Evolutionary conservation across 2,113 vertebrate species (phyloP).

Genomic region (Ciconia maguari): DNA sequence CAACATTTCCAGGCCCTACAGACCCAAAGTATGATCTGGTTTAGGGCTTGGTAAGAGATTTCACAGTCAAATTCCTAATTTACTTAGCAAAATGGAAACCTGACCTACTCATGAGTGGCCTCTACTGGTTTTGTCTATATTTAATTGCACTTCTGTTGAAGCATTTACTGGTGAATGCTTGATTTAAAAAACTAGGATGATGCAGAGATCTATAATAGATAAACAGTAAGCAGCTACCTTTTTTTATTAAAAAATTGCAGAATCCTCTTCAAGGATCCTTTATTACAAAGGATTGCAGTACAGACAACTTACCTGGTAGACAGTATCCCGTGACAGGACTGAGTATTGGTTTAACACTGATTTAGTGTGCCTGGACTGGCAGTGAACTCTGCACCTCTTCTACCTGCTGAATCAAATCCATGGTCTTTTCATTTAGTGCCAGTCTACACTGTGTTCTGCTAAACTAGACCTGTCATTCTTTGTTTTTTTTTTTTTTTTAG

Average conservation of each 20-base stretch:
- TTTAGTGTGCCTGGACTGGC: background rate
- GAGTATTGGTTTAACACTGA: background rate
- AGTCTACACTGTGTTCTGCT: background rate
- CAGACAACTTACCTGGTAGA: background rate
- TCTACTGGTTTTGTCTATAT: conserved; percentile 3
- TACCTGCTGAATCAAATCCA: background rate
- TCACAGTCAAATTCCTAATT: background rate
- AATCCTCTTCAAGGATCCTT: background rate
- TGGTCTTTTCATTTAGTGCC: background rate
- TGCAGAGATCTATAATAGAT: background rate
- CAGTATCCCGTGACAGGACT: background rate
- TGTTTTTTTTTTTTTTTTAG: background rate
- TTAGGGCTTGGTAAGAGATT: background rate
- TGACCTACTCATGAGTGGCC: conserved; percentile 1
- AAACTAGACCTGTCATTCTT: conserved; percentile 24
- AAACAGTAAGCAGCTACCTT: background rate
- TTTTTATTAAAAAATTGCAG: background rate
- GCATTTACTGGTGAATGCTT: conserved; percentile 28
- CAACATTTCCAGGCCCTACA: background rate
- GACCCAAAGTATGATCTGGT: background rate
- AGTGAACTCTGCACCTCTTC: background rate
- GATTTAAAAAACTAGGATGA: background rate
- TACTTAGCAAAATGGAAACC: background rate
- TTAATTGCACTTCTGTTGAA: background rate
- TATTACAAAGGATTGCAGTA: background rate